Base-by-base conservation (phyloP, 2,888 invertebrate genomes). In the Ectemnius lituratus region DNA sequence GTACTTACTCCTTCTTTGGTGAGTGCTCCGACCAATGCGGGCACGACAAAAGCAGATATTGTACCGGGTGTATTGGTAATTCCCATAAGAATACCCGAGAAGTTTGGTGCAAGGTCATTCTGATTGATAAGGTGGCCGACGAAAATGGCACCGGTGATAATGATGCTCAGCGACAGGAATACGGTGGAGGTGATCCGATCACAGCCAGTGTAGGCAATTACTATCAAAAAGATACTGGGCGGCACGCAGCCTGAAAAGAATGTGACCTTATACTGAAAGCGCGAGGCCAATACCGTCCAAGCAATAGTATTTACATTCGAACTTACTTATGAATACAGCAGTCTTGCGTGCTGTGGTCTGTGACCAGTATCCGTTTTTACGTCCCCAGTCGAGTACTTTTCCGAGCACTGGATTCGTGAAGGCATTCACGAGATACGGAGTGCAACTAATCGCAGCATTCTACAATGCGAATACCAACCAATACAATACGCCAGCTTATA, bases 41-140 rank as follows among this genome's bases (percentile, higher is more conserved):
- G 90, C 37, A 90, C 71, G 60, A 90, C 6, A 67, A 90, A 89
- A 2, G 90, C 90, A 0, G 90, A 87, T 65, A 90, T 84, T 0
- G 90, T 89, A 47, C 90, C 90, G 0, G 90, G 90, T 0, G 89
- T 89, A 73, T 90, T 90, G 13, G 90, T 90, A n/a, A 90, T 88
- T 0, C 90, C 90, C 90, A 90, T 90, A 46, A 90, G 79, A 71
- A 90, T 88, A 4, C 90, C 90, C 13, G 90, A 89, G 63, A 87
- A 90, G 79, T 90, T 90, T 11, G 90, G 90, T 0, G 90, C 88
- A 14, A 90, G 80, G 73, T 90, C 90, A 69, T 89, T 90, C 23
- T 90, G 90, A 85, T 90, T 90, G 56, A 79, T 82, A 16, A 90
- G 84, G 76, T 90, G 90, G 3, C 90, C 90, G 18, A 90, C 84